Evolutionary conservation across 2,888 invertebrate species (phyloP), one percentile per base, ranked within the genome.

Genomic region (Pseudeuparius sepicola): DNA sequence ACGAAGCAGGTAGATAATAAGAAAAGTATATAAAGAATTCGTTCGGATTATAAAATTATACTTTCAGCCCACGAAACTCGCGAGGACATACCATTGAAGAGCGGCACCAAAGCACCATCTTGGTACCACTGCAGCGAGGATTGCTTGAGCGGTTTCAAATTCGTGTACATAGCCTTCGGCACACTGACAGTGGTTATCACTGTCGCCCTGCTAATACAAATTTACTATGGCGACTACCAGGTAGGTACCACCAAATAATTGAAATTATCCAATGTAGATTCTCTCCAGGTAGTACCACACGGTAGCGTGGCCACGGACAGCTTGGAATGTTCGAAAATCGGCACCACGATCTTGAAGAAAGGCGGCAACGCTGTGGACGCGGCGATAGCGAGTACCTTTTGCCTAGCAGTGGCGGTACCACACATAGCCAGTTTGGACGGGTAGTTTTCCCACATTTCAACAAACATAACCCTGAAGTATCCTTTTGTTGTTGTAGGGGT

Each of bases 351-450:
- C 49, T 64, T 87, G 47, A 71, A 75, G 57, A 64, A 67, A 46
- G 78, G 77, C 27, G 84, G 84, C n/a, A 75, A 70, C 63, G 80
- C 85, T 14, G 67, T 81, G 0, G 86, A 87, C 66, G 85, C 84
- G 35, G 78, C 81, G 17, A 70, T 78, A 33, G 78, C 78, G 18
- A 70, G 79, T 31, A 71, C 79, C 24, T 68, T 87, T 38, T 88
- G 87, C 59, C 68, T 82, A 45, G 73, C 78, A 29, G 77, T 84
- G 18, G 68, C 78, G 12, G 70, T 78, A 45, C 80, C 81, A 31
- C 81, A 85, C 52, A 65, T 71, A 46, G 78, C 80, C 15, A 78
- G 85, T 18, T 64, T 86, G 24, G 85, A 86, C 56, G 83, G 83
- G 85, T 84, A 61, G 60, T 70, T 63, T 26, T 30, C 31, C 14